Conservation (phyloP, 2,888 invertebrate genomes). For the Lepas anatifera region DNA sequence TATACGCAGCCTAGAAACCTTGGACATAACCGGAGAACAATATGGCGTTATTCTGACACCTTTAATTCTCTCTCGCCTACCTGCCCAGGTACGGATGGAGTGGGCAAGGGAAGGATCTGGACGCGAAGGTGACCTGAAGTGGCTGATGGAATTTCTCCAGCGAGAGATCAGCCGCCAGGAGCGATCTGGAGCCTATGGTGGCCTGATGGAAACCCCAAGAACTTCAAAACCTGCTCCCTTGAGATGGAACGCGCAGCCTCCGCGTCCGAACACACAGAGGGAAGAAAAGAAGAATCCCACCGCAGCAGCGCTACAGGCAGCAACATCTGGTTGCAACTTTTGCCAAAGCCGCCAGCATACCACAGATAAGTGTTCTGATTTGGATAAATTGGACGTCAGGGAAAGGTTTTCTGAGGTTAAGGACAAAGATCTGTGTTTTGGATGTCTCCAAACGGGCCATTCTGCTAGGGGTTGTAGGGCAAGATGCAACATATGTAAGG, state of each 20-base stretch:
- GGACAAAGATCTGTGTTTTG: background rate
- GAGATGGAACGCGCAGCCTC: no score
- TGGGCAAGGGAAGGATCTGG: background rate
- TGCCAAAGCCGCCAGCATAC: no score
- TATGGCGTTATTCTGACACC: background rate
- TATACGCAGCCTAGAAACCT: background rate
- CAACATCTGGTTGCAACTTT: no score
- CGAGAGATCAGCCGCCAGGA: background rate
- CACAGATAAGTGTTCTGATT: background rate
- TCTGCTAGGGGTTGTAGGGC: background rate
- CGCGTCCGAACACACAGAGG: no score
- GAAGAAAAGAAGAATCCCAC: no score
- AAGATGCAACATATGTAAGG: background rate
- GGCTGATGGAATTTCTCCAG: background rate
- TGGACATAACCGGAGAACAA: background rate
- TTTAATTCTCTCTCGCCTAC: background rate
- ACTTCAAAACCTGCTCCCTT: no score
- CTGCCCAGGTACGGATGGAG: background rate
- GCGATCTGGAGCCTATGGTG: background rate
- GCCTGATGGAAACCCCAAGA: no score
- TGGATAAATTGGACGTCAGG: background rate
- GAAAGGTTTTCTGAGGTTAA: background rate
- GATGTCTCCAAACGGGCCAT: background rate
- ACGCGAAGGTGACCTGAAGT: background rate
- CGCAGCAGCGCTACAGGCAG: no score